phyloP scores from a whole-genome alignment of 1,140 invertebrate species.

The Scaptomyza hsui region DNA sequence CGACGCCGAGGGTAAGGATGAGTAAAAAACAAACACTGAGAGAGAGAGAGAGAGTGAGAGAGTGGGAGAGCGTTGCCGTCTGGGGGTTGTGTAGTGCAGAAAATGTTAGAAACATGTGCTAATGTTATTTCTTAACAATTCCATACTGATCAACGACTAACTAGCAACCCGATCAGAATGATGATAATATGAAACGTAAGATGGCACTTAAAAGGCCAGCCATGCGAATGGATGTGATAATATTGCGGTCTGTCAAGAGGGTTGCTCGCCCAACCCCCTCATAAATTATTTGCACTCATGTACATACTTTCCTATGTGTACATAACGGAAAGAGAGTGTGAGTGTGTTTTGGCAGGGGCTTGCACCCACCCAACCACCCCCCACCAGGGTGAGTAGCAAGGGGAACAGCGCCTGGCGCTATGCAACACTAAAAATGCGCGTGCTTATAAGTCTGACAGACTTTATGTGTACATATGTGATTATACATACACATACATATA shows the following conservation, averaged over 20 bases:
- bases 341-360: conserved; percentile 54
- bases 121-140: neutral
- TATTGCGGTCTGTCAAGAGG: conserved; percentile 19
- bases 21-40: conserved; percentile 10
- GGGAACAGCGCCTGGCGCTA: conserved; percentile 62
- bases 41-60: neutral
- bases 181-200: conserved; percentile 21
- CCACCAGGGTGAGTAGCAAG: conserved; percentile 14
- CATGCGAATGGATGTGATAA: conserved; percentile 34
- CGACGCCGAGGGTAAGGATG: conserved; percentile 3
- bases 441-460: conserved; percentile 45
- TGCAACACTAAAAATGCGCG: conserved; percentile 80
- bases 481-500: conserved; percentile 7
- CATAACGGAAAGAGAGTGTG: conserved; percentile 34
- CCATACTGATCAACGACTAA: conserved; percentile 13
- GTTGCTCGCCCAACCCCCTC: conserved; percentile 25
- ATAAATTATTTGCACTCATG: conserved; percentile 75
- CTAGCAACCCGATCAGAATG: conserved; percentile 4
- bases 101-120: conserved; percentile 1
- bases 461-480: conserved; percentile 22
- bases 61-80: conserved; percentile 9
- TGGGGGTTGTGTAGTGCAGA: neutral
- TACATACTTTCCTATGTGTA: conserved; percentile 57
- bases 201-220: conserved; percentile 14
- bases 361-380: conserved; percentile 34